Evolutionary conservation across 2,888 invertebrate species (phyloP), one percentile per base, ranked within the genome.

Genomic region (Agonum fuliginosum): DNA sequence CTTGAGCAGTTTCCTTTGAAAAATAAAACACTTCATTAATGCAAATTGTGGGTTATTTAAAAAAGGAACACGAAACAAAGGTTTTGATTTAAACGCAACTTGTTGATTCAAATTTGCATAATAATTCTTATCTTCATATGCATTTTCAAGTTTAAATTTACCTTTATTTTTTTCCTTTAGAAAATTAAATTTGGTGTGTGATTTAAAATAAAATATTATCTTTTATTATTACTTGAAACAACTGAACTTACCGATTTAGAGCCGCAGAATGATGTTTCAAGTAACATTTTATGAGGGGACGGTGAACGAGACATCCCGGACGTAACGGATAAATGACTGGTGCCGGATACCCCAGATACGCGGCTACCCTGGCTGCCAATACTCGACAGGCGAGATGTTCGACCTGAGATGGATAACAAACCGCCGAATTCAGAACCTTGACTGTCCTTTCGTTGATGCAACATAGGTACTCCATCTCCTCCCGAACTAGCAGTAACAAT

Each of bases 211-310:
- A 46, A 46, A 46, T 17, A 46, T 46, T 46, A 37, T 12, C 8
- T 17, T 46, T 3, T 46, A 46, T 17, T 46, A 46, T 12, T 46
- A 12, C 8, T 46, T 22, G 1, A 2, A 22, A 20, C 10, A 24
- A 65, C 6, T 27, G n/a, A 5, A 20, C 72, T 67, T 75, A 75
- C 75, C 0, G 95, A 93, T 83, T 95, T 95, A 67, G 93, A 93
- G 0, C 96, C 96, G 86, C 96, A 96, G 86, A 97, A 97, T 0
- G 96, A 96, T 0, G 96, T 97, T 87, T 96, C 96, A 78, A 96
- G 89, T 74, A 96, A 89, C 92, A 95, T 95, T 86, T 94, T 94
- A 88, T 96, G 96, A n/a, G 96, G 96, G 10, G 96, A 96, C 1
- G 96, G 95, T 27, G 94, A 94, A 79, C 94, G 91, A 3, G 92